Evolutionary conservation across 2,888 invertebrate genomes (phyloP), one percentile per base, ranked within the genome.

Genomic region (Drosophila demipolita): DNA sequence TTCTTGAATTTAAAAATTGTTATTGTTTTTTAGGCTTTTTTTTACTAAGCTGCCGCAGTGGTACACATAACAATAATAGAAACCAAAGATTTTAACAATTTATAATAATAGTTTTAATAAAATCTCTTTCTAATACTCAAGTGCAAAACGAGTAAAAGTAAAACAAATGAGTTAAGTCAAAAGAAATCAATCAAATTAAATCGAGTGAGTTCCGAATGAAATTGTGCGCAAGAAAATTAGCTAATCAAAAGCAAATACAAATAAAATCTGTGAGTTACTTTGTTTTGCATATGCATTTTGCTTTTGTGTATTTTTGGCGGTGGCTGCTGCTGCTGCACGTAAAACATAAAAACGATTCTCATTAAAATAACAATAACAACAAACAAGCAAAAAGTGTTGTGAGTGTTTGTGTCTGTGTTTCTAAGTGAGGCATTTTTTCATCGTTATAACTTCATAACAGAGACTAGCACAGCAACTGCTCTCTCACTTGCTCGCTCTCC

Each of bases 391-490:
- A 23, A 60, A 66, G 48, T 63, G 72, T 49, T 71, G 35, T 23
- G 23, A 58, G 35, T 52, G 52, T 55, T 55, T 57, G 50, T 36
- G 42, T 6, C 45, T 64, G 60, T 66, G 33, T 45, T 57, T 48
- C 61, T 53, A 62, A 70, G 70, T 79, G 74, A 68, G 78, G 71
- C 75, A 72, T 75, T 73, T 75, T 79, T 80, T 78, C 72, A 70
- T 73, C 75, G 67, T 83, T 82, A 80, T 85, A 85, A 84, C 85
- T 83, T 83, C 83, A 83, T 84, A 87, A 87, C 75, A 83, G 70
- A 73, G 80, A 75, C 45, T 23, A 45, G 65, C 38, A 61, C 35
- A 38, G 42, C 58, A 50, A 33, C 49, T 55, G 57, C 68, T 60
- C 63, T 63, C 63, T 55, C 66, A 33, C 74, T 49, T 70, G 45